These are phyloP conservation scores for Cabera pusaria DNA, from an alignment of 2,888 invertebrate genomes.

Conservation along the genomic window DNA sequence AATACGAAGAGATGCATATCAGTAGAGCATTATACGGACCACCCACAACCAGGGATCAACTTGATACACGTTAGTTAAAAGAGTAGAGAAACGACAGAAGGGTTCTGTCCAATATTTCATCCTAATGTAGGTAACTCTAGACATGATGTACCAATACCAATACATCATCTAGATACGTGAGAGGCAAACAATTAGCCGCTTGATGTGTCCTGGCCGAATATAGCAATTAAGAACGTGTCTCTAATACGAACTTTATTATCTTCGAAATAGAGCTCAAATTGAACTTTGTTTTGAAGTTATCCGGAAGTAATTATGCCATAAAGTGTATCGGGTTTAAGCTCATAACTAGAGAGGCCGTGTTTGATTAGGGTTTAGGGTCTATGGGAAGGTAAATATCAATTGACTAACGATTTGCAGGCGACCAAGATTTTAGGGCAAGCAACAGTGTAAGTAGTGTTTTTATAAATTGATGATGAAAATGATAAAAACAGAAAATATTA, in stretches of 20 bases:
- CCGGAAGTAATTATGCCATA: slow-evolving; percentile 62
- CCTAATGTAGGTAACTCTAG: slow-evolving; percentile 36
- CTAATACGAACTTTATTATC: slow-evolving; percentile 13
- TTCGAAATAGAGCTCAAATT: not conserved
- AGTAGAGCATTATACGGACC: slow-evolving; percentile 26
- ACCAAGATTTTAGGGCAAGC: too few species aligned
- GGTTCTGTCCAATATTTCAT: slow-evolving; percentile 36
- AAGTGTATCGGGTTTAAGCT: slow-evolving; percentile 42
- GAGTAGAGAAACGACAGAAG: slow-evolving; percentile 24
- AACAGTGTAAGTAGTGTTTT: too few species aligned
- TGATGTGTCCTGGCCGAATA: slow-evolving; percentile 31
- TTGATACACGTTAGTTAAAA: slow-evolving; percentile 7
- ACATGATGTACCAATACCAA: slow-evolving; percentile 56
- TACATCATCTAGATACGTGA: slow-evolving; percentile 59
- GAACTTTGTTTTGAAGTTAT: slow-evolving; percentile 15
- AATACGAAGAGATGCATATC: slow-evolving; percentile 34
- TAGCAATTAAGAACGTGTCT: slow-evolving; percentile 10
- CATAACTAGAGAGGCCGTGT: slow-evolving; percentile 53
- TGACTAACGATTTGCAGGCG: slow-evolving; percentile 11
- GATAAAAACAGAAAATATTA: too few species aligned
- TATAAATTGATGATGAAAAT: too few species aligned
- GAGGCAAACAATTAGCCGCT: slow-evolving; percentile 48
- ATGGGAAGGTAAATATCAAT: slow-evolving; percentile 36
- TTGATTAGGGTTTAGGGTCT: slow-evolving; percentile 56
- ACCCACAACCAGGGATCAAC: slow-evolving; percentile 31